Evolutionary conservation across 2,888 invertebrate genomes (phyloP).

Genomic region (Yponomeuta sedellus): DNA sequence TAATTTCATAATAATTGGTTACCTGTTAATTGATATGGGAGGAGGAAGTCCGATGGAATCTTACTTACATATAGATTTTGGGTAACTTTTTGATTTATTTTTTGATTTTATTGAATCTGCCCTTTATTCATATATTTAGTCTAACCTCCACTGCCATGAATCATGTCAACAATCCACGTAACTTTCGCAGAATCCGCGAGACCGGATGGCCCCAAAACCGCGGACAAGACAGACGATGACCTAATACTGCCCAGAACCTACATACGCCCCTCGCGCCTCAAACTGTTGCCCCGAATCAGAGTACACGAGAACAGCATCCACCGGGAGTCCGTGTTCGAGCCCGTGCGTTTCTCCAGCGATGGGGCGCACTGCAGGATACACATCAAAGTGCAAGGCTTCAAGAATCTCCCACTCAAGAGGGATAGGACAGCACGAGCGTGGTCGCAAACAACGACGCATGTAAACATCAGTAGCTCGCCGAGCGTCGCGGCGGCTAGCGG

Average conservation of each 20-base stretch:
- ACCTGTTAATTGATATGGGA: too few species aligned
- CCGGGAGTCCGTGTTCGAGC: conserved; percentile 51
- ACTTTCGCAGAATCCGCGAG: neutral
- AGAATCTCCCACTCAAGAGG: conserved; percentile 15
- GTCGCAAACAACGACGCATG: conserved; percentile 23
- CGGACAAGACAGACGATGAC: conserved; percentile 50
- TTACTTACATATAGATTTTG: too few species aligned
- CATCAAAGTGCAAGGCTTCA: conserved; percentile 17
- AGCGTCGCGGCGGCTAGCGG: conserved; percentile 51
- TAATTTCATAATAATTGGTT: too few species aligned
- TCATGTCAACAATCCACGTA: neutral
- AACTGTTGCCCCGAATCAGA: conserved; percentile 33
- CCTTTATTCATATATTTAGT: too few species aligned
- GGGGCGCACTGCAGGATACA: conserved; percentile 16
- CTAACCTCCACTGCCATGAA: too few species aligned
- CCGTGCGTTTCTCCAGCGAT: conserved; percentile 21
- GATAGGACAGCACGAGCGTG: conserved; percentile 22
- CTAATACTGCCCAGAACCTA: conserved; percentile 42
- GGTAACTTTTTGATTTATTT: too few species aligned
- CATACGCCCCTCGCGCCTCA: conserved; percentile 42
- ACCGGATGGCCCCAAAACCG: conserved; percentile 38
- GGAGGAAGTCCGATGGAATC: too few species aligned
- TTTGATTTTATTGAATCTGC: too few species aligned
- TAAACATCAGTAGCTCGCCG: conserved; percentile 22
- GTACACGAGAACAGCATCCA: conserved; percentile 33